phyloP scores from a whole-genome alignment of 2,797 vertebrate species.

The Staurois parvus region DNA sequence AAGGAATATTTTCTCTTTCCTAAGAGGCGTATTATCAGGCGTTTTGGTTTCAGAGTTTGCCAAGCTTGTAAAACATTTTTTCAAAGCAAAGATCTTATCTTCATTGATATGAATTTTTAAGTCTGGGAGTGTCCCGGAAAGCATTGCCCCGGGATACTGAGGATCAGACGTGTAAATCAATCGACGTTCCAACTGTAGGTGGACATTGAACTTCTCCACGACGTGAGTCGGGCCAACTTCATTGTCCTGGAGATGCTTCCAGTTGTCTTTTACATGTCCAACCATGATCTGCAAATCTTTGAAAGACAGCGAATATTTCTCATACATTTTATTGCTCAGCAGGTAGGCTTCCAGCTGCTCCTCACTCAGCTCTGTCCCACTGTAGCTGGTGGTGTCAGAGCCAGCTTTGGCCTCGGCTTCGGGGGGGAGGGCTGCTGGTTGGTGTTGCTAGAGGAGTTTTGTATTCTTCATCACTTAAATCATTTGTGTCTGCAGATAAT shows the following conservation, averaged over 20 bases:
- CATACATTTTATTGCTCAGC: slow-evolving; percentile 90
- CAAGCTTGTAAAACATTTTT: slow-evolving; percentile 87
- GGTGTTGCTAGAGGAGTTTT: slow-evolving; percentile 95
- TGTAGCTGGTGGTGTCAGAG: slow-evolving; percentile 72
- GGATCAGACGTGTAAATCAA: slow-evolving; percentile 96
- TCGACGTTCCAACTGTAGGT: slow-evolving; percentile 91
- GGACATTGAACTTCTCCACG: slow-evolving; percentile 96
- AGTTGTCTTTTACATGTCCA: slow-evolving; percentile 92
- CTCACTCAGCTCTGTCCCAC: slow-evolving; percentile 78
- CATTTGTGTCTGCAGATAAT: slow-evolving; percentile 80
- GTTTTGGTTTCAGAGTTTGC: slow-evolving; percentile 75
- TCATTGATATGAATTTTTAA: slow-evolving; percentile 97
- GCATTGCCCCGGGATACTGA: slow-evolving; percentile 92
- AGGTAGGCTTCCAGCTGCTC: slow-evolving; percentile 79
- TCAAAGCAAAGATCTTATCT: slow-evolving; percentile 92
- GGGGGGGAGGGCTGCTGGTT: slow-evolving; percentile 85
- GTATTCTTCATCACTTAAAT: slow-evolving; percentile 94
- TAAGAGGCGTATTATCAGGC: slow-evolving; percentile 78
- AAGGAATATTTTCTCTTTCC: slow-evolving; percentile 89
- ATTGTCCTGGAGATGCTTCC: slow-evolving; percentile 94
- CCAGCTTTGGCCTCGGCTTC: slow-evolving; percentile 73
- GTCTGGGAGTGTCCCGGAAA: slow-evolving; percentile 93
- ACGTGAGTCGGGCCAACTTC: slow-evolving; percentile 96
- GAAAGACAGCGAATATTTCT: slow-evolving; percentile 92
- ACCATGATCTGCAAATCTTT: slow-evolving; percentile 99